Percentiles rank a stretch among this genome's conserved stretches.
These are phyloP conservation scores for Megaptera novaeangliae DNA, from an alignment of 2,113 vertebrate species.

Conservation along the genomic window DNA sequence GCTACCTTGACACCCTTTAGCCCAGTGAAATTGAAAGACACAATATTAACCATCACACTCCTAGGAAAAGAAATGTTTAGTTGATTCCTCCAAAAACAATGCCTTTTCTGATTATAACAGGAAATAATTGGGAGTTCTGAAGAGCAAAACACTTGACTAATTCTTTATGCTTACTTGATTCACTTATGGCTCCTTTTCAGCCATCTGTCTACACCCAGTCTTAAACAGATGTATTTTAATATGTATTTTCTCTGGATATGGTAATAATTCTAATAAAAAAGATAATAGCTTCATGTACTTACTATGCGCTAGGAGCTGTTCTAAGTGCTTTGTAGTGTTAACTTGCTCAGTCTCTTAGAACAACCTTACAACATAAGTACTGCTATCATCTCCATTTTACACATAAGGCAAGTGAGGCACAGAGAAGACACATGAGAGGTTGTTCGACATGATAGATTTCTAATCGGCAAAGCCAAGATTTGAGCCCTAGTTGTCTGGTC, in stretches of 20 bases:
- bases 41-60: not conserved
- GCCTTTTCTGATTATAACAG: not conserved
- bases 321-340: not conserved
- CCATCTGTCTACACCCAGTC: not conserved
- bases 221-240: not conserved
- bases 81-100: not conserved
- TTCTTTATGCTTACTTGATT: not conserved
- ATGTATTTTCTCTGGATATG: not conserved
- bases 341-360: not conserved
- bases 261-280: conserved; percentile 12
- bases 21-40: not conserved
- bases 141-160: not conserved
- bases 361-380: not conserved
- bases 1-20: not conserved
- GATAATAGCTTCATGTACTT: not conserved
- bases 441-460: not conserved
- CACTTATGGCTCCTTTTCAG: not conserved
- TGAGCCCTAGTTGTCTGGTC: not conserved
- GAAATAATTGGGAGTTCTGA: not conserved
- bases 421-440: not conserved
- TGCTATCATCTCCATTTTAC: not conserved
- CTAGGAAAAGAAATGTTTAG: not conserved
- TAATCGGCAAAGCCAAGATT: not conserved
- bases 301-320: not conserved
- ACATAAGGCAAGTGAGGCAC: not conserved